A percentile compares a stretch with the other conserved stretches of the same genome.
phyloP scores from a whole-genome alignment of 30 jellyfish, hydroid and myxozoan genomes.

The Aurelia sp. region DNA sequence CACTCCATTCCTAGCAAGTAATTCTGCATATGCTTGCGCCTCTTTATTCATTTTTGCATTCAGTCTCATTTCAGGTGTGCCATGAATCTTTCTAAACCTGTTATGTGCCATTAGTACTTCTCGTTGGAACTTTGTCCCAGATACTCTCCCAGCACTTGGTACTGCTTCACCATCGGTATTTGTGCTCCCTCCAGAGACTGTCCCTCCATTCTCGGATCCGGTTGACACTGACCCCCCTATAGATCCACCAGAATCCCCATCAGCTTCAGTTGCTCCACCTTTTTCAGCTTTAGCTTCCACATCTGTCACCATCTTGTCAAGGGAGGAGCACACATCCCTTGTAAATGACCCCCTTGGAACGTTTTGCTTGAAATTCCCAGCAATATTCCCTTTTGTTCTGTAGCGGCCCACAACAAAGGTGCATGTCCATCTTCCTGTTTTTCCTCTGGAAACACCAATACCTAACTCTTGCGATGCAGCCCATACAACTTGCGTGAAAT shows the following conservation, averaged over 20 bases:
- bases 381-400: conserved; percentile 72
- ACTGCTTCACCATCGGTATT: no score
- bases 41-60: conserved; percentile 67
- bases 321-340: conserved; percentile 18
- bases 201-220: no score
- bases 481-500: conserved; percentile 95
- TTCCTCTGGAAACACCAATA: conserved; percentile 82
- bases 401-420: conserved; percentile 84
- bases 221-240: no score
- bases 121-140: neutral
- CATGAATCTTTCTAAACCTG: conserved; percentile 78
- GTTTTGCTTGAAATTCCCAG: conserved; percentile 61
- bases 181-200: no score
- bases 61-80: conserved; percentile 71
- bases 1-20: conserved; percentile 56
- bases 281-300: no score
- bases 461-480: conserved; percentile 76
- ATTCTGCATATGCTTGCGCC: conserved; percentile 86
- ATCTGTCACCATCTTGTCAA: conserved; percentile 14
- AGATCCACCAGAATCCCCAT: no score
- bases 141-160: no score
- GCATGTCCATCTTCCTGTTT: conserved; percentile 67
- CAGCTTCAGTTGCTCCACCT: no score
- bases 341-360: conserved; percentile 67
- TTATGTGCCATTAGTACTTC: conserved; percentile 80